Evolutionary conservation across 2,888 invertebrate species (phyloP).

Genomic region (Cerastis leucographa): DNA sequence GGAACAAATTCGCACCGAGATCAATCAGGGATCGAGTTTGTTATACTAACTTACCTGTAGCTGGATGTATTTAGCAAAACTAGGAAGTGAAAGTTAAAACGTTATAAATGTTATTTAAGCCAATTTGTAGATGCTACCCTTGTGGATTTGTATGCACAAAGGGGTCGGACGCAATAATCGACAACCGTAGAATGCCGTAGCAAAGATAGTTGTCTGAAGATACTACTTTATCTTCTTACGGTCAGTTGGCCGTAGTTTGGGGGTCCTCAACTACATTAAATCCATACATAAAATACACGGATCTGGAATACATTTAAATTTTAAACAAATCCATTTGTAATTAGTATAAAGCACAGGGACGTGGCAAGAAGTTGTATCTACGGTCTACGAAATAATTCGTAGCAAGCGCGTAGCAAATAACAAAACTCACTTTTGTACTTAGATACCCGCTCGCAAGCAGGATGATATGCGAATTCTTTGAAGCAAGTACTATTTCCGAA

Average conservation of each 20-base stretch:
- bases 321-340: background rate
- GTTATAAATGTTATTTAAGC: background rate
- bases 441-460: background rate
- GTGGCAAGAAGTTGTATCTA: background rate
- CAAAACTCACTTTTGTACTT: slow-evolving; percentile 18
- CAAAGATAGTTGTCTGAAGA: background rate
- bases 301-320: background rate
- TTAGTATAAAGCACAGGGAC: background rate
- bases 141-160: no score
- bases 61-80: background rate
- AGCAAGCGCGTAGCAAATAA: slow-evolving; percentile 28
- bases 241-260: no score
- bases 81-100: background rate
- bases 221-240: no score
- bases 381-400: slow-evolving; percentile 26
- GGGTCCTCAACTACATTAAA: background rate
- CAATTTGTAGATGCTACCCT: background rate
- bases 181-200: background rate
- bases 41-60: background rate
- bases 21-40: slow-evolving; percentile 37
- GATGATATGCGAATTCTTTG: slow-evolving; percentile 53
- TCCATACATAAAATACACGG: background rate
- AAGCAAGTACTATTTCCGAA: slow-evolving; percentile 62
- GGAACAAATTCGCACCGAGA: slow-evolving; percentile 74
- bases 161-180: background rate